Evolutionary conservation across 2,113 vertebrate genomes (phyloP).

Genomic region (Urocynchramus pylzowi): DNA sequence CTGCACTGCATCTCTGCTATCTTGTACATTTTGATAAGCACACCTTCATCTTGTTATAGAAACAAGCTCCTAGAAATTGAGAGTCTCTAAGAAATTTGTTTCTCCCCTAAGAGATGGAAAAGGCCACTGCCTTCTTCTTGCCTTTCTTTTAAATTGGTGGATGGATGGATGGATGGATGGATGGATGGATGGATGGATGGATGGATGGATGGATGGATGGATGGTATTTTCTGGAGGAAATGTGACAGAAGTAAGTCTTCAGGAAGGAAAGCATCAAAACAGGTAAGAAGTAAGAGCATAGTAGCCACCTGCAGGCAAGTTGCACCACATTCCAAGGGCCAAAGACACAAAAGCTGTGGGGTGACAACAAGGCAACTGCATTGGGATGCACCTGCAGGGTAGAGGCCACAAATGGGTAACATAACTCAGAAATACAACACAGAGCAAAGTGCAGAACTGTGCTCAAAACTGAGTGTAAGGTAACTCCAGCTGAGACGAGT

Average conservation of each 20-base stretch:
- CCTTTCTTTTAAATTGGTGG: not conserved
- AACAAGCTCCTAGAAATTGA: not conserved
- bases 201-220: not conserved
- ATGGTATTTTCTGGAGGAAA: not conserved
- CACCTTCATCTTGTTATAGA: not conserved
- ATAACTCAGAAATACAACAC: not conserved
- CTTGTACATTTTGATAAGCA: not conserved
- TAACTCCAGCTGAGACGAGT: not conserved
- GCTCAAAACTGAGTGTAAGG: not conserved
- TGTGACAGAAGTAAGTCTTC: not conserved
- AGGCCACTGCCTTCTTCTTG: not conserved
- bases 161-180: not conserved
- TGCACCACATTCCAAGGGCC: not conserved
- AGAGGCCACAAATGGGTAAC: not conserved
- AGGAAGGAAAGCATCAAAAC: not conserved
- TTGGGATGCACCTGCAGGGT: not conserved
- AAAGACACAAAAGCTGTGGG: accelerated
- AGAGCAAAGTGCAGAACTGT: not conserved
- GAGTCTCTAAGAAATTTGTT: not conserved
- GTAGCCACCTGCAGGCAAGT: not conserved
- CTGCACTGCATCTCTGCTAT: not conserved
- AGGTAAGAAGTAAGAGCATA: not conserved
- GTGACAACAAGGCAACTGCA: not conserved
- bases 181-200: not conserved
- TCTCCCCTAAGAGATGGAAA: not conserved